Conservation (phyloP, 2,113 vertebrate species). For the Monopterus albus region DNA sequence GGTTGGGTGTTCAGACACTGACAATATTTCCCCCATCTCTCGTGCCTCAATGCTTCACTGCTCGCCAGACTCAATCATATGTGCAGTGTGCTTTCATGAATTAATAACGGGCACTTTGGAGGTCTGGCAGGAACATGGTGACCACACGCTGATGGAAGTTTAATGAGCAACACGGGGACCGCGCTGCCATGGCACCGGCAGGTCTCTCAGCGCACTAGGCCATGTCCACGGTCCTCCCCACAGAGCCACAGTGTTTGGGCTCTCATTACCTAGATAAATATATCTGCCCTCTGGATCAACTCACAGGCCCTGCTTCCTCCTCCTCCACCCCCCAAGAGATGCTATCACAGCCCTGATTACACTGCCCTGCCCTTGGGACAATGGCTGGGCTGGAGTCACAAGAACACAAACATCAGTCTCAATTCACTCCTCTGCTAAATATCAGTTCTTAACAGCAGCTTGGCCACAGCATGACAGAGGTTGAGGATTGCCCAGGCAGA, state of each 20-base stretch:
- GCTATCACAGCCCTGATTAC: conserved; percentile 82
- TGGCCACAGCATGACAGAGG: conserved; percentile 35
- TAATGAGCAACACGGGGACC: conserved; percentile 93
- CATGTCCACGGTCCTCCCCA: conserved; percentile 78
- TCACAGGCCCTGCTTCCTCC: conserved; percentile 59
- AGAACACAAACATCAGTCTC: conserved; percentile 80
- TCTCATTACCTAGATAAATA: conserved; percentile 81
- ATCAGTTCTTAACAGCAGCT: conserved; percentile 50
- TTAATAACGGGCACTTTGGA: conserved; percentile 94
- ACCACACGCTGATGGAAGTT: conserved; percentile 88
- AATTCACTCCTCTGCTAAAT: conserved; percentile 74
- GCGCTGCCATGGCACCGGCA: conserved; percentile 80
- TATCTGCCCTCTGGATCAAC: conserved; percentile 80
- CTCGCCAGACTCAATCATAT: conserved; percentile 91
- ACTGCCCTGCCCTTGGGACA: conserved; percentile 74
- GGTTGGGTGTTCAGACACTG: conserved; percentile 73
- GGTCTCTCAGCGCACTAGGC: conserved; percentile 75
- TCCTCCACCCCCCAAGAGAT: conserved; percentile 69
- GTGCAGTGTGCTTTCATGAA: conserved; percentile 91
- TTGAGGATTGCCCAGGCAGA: conserved; percentile 41
- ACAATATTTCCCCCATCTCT: conserved; percentile 83
- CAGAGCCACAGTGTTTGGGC: conserved; percentile 81
- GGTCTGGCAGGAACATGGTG: conserved; percentile 82
- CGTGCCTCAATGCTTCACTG: conserved; percentile 86
- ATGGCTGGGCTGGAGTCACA: conserved; percentile 69